phyloP scores from a whole-genome alignment of 1,140 invertebrate species.

The Saccostrea echinata region DNA sequence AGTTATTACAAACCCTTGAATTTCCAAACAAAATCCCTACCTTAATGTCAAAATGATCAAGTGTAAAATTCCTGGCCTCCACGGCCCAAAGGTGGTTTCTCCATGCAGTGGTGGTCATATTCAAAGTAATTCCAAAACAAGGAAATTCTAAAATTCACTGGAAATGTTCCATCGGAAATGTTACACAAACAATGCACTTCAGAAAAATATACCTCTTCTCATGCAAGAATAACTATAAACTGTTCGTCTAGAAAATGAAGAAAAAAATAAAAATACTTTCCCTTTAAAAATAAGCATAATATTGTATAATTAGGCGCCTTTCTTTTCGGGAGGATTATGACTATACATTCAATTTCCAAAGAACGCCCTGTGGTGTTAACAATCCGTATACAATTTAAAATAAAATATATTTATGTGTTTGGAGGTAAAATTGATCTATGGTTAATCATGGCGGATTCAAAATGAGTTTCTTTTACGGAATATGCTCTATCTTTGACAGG shows the following conservation, averaged over 20 bases:
- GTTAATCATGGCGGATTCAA: too few relatives aligned
- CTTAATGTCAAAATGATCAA: neutral
- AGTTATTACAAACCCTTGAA: too few relatives aligned
- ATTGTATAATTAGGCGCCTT: conserved; percentile 7
- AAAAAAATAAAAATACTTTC: neutral
- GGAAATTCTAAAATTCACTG: neutral
- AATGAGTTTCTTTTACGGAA: neutral
- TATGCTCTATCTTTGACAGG: conserved; percentile 15
- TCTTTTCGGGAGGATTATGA: neutral
- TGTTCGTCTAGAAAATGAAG: neutral
- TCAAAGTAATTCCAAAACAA: neutral
- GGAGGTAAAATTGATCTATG: neutral
- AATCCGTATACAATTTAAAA: neutral
- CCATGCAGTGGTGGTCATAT: neutral
- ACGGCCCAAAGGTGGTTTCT: neutral
- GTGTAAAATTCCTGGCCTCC: neutral
- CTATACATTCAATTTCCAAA: neutral
- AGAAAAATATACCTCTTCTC: neutral
- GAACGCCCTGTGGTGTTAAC: neutral
- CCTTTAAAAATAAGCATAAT: neutral
- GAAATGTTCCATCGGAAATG: neutral
- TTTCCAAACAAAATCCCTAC: neutral
- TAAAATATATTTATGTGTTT: neutral
- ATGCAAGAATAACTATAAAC: too few relatives aligned
- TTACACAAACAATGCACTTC: neutral